A percentile compares a stretch with the other conserved stretches of the same genome.
Conservation (phyloP, 2,113 vertebrate species). For the Psittacus erithacus region DNA sequence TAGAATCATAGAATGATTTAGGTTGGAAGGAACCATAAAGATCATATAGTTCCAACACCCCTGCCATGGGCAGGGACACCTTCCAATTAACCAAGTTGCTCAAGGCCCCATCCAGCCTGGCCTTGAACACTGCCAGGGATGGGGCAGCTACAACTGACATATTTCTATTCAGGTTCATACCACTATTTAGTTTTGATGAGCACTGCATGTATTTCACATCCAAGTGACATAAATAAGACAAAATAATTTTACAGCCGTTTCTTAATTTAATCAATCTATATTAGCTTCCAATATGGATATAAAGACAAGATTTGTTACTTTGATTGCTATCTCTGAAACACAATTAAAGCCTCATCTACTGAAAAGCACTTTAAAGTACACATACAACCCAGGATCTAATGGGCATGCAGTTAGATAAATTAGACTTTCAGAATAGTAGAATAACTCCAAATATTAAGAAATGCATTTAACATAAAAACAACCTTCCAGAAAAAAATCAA, state of each 20-base stretch:
- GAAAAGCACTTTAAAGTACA: background rate
- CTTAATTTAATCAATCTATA: background rate
- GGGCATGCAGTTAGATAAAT: background rate
- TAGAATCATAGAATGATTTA: background rate
- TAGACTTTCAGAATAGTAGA: background rate
- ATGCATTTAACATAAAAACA: background rate
- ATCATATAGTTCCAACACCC: background rate
- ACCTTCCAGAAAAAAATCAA: background rate
- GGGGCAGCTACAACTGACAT: background rate
- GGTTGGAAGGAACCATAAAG: background rate
- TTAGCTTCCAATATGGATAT: background rate
- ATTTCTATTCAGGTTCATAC: background rate
- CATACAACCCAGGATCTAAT: background rate
- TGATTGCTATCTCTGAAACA: background rate
- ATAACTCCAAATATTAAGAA: background rate
- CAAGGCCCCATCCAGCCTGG: background rate
- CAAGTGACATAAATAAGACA: background rate
- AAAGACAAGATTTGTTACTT: background rate
- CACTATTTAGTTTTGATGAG: background rate
- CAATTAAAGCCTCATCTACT: background rate
- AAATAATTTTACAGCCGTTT: slow-evolving; percentile 7
- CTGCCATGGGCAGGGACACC: background rate
- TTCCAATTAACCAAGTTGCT: background rate
- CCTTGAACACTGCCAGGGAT: background rate
- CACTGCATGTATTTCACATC: background rate